A percentile compares a stretch with the other conserved stretches of the same genome.
Evolutionary conservation across 35 echinoderm and acorn worm genomes (phyloP).

Genomic region (Apostichopus japonicus): DNA sequence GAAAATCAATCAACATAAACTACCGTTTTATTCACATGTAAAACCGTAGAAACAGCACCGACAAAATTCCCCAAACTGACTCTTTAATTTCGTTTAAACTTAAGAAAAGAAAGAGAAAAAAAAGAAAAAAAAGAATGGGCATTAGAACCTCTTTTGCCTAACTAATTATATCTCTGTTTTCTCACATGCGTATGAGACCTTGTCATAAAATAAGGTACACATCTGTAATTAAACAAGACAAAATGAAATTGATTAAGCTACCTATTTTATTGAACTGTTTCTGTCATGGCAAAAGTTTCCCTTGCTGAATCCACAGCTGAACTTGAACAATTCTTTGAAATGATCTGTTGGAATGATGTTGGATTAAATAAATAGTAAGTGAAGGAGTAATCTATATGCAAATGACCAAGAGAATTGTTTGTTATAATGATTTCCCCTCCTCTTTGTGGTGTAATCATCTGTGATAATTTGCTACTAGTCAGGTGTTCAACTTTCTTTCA

Average conservation of each 20-base stretch:
- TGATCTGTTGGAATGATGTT: conserved; percentile 10
- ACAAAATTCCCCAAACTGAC: too few species aligned
- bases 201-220: background rate
- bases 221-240: conserved; percentile 31
- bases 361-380: conserved; percentile 28
- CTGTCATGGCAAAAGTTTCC: background rate
- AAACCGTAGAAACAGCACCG: too few species aligned
- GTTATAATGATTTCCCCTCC: background rate
- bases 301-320: background rate
- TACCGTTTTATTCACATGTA: too few species aligned
- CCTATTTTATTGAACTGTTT: conserved; percentile 32
- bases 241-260: conserved; percentile 31
- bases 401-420: conserved; percentile 8
- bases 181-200: background rate
- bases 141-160: background rate
- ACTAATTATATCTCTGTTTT: conserved; percentile 27
- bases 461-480: conserved; percentile 3
- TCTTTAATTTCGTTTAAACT: too few species aligned
- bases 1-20: too few species aligned
- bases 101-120: background rate
- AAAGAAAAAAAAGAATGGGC: background rate
- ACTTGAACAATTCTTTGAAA: conserved; percentile 21
- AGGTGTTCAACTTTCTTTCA: background rate
- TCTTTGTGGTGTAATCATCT: conserved; percentile 19
- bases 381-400: conserved; percentile 37